These are phyloP conservation scores for Corythucha ciliata DNA, from an alignment of 2,888 invertebrate species.

Conservation along the genomic window DNA sequence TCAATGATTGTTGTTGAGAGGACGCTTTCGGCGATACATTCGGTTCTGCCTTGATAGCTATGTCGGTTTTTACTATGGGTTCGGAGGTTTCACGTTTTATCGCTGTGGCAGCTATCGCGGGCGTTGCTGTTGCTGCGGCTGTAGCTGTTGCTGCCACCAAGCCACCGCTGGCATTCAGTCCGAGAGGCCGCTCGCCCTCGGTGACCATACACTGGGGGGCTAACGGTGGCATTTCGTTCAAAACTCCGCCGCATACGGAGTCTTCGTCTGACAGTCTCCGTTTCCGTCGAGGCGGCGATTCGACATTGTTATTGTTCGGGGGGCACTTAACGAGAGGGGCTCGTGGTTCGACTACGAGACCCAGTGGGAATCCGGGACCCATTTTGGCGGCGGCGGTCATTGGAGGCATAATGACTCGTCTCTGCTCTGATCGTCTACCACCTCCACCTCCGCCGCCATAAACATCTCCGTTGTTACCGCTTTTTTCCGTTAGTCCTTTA, in stretches of 20 bases:
- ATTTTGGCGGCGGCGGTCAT: conserved; percentile 14
- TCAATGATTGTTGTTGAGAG: neutral
- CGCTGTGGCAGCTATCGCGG: neutral
- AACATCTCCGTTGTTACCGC: conserved; percentile 31
- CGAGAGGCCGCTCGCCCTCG: conserved; percentile 3
- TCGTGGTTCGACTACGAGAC: conserved; percentile 28
- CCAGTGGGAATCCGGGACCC: conserved; percentile 21
- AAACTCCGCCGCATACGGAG: conserved; percentile 34
- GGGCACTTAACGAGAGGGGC: conserved; percentile 22
- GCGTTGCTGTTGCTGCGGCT: conserved; percentile 15
- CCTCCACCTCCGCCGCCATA: conserved; percentile 20
- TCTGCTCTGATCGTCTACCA: conserved; percentile 14
- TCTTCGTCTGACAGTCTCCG: conserved; percentile 30
- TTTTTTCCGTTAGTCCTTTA: conserved; percentile 69
- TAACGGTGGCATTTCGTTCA: conserved; percentile 40
- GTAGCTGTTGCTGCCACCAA: conserved; percentile 18
- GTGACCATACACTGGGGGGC: conserved; percentile 20
- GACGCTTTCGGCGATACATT: too few relatives aligned
- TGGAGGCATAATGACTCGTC: conserved; percentile 25
- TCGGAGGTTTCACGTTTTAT: too few relatives aligned
- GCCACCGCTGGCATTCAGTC: conserved; percentile 11
- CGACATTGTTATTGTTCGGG: conserved; percentile 28
- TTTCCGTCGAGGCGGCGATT: conserved; percentile 29
- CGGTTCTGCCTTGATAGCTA: too few relatives aligned
- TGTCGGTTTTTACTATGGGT: too few relatives aligned